Evolutionary conservation across 2,888 invertebrate species (phyloP).

Genomic region (Ecliptopera silaceata): DNA sequence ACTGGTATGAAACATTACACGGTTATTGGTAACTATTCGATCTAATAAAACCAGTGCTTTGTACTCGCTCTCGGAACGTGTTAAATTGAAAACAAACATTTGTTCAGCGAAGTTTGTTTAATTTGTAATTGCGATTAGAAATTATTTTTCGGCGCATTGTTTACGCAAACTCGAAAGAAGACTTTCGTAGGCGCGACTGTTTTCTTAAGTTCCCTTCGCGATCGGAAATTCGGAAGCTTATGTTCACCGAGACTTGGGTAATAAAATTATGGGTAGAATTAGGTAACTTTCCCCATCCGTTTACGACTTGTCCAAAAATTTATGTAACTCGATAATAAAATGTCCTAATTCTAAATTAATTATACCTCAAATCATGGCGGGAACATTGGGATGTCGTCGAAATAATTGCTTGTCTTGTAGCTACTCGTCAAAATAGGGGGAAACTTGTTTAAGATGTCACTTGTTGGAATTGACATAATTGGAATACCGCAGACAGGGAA

Average conservation of each 20-base stretch:
- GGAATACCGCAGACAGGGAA: slow-evolving; percentile 19
- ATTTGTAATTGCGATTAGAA: slow-evolving; percentile 24
- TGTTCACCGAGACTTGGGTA: slow-evolving; percentile 40
- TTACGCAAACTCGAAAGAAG: slow-evolving; percentile 37
- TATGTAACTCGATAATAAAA: slow-evolving; percentile 47
- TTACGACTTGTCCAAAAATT: slow-evolving; percentile 45
- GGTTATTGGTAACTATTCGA: slow-evolving; percentile 20
- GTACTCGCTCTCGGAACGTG: slow-evolving; percentile 18
- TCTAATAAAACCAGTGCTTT: slow-evolving; percentile 25
- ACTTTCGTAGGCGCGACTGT: slow-evolving; percentile 28
- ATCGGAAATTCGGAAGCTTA: slow-evolving; percentile 29
- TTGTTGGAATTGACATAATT: slow-evolving; percentile 28
- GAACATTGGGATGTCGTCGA: slow-evolving; percentile 34
- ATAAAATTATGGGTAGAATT: slow-evolving; percentile 52
- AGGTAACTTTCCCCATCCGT: slow-evolving; percentile 45
- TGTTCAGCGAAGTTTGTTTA: slow-evolving; percentile 19
- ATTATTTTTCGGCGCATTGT: slow-evolving; percentile 29
- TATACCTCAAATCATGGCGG: slow-evolving; percentile 36
- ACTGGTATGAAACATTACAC: slow-evolving; percentile 26
- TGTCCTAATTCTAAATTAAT: slow-evolving; percentile 56
- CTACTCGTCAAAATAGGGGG: slow-evolving; percentile 33
- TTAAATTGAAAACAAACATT: slow-evolving; percentile 30
- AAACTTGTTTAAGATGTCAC: slow-evolving; percentile 25
- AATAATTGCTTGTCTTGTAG: slow-evolving; percentile 50
- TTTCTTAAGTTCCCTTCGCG: slow-evolving; percentile 25